Percentiles rank a stretch among this genome's conserved stretches.
Conservation (phyloP, 2,113 vertebrate genomes). For the Gallinago undulata region DNA sequence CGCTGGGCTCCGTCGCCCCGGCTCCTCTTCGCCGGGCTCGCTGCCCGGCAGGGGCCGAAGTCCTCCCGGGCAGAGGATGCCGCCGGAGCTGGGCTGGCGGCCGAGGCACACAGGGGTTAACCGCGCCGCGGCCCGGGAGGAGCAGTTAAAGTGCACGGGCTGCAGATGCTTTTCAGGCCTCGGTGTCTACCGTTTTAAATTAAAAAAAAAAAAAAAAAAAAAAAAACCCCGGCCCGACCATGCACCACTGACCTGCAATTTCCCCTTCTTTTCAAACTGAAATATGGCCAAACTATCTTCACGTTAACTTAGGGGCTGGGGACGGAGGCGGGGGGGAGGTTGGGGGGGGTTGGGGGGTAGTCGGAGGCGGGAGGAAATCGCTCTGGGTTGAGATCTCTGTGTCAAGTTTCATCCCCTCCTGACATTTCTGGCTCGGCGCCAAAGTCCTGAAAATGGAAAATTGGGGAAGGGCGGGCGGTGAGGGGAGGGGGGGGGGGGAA, state of each 20-base stretch:
- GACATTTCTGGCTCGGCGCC: conserved; percentile 66
- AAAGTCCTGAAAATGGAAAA: conserved; percentile 53
- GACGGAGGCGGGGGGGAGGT: not conserved
- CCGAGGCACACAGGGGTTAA: conserved; percentile 23
- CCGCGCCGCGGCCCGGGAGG: not conserved
- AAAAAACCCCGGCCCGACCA: not conserved
- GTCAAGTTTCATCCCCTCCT: conserved; percentile 69
- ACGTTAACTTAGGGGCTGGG: conserved; percentile 63
- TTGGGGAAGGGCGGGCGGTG: not conserved
- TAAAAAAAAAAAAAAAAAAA: conserved; percentile 40
- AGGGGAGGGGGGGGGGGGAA: not conserved
- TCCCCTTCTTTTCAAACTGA: conserved; percentile 27
- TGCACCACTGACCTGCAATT: conserved; percentile 14
- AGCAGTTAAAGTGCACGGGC: not conserved
- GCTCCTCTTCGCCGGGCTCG: not conserved
- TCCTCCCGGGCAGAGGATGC: not conserved
- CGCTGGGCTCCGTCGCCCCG: not conserved
- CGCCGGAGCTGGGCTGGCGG: conserved; percentile 1
- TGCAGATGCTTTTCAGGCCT: conserved; percentile 28
- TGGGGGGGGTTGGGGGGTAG: not conserved
- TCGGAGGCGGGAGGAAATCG: not conserved
- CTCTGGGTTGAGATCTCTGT: not conserved
- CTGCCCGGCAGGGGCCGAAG: not conserved
- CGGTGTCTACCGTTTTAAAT: conserved; percentile 13
- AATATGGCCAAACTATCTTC: conserved; percentile 61